Evolutionary conservation across 2,797 vertebrate species (phyloP).

Genomic region (Sebastes dallii): DNA sequence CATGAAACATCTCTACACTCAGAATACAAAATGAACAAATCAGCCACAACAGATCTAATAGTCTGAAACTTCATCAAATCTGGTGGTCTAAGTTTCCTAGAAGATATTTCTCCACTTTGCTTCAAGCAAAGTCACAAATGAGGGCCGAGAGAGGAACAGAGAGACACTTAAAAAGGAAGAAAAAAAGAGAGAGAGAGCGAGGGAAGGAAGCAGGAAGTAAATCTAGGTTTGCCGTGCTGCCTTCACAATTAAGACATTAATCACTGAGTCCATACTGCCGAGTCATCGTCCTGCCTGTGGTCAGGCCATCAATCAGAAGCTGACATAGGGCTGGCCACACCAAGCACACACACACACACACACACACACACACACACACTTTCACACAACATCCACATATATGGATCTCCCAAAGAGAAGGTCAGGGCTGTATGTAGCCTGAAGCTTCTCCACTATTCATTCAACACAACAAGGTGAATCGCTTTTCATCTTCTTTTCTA

Average conservation of each 20-base stretch:
- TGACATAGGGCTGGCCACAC: conserved; percentile 52
- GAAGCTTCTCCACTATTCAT: conserved; percentile 18
- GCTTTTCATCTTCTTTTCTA: neutral
- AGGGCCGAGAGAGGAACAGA: neutral
- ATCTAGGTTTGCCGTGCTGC: conserved; percentile 65
- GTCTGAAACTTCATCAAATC: neutral
- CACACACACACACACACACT: conserved; percentile 11
- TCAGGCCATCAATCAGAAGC: conserved; percentile 73
- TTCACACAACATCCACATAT: neutral
- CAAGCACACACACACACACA: conserved; percentile 28
- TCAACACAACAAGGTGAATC: neutral
- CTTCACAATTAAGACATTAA: conserved; percentile 84
- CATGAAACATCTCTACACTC: neutral
- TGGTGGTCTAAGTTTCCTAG: neutral
- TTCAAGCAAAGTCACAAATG: conserved; percentile 45
- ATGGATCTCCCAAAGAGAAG: conserved; percentile 48
- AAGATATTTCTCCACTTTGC: conserved; percentile 11
- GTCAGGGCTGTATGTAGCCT: conserved; percentile 27
- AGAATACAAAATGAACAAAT: neutral
- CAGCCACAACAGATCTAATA: neutral
- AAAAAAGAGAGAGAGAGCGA: neutral
- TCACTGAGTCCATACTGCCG: conserved; percentile 76
- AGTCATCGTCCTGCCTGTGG: conserved; percentile 77
- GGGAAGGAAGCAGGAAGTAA: conserved; percentile 27
- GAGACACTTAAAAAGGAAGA: neutral